Evolutionary conservation across 2,888 invertebrate genomes (phyloP), one percentile per base, ranked within the genome.

Genomic region (Drosophila monieri): DNA sequence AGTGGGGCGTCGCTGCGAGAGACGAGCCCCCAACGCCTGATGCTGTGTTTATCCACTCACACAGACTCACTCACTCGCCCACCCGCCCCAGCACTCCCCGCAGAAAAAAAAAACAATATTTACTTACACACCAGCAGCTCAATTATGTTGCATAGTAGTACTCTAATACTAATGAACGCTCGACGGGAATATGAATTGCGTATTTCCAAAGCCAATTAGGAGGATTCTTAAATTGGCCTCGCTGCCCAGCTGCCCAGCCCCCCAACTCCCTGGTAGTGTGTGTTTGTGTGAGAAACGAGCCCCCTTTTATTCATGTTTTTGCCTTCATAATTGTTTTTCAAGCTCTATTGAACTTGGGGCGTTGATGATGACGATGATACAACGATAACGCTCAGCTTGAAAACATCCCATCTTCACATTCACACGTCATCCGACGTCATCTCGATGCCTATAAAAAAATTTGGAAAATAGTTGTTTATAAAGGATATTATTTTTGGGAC

Each of bases 21-120:
- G 81, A 85, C 81, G 81, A 83, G 81, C 81, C 81, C 85, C 81
- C 84, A 77, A 85, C 66, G 60, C 43, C 48, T 55, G 53, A 59
- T 67, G 68, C 68, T 68, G 68, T 67, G 68, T 51, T 58, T 61
- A 60, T 59, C 52, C 69, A 79, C 53, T 46, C 25, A 61, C 47
- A 44, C 51, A 46, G 54, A 48, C 51, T 35, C 69, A 55, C 61
- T 51, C 46, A 61, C 47, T 56, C 18, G 2, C 18, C 32, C 57
- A 15, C 30, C 14, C 10, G 57, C 32, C 23, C n/a, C 14, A 9
- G 21, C 58, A 58, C 32, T 32, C 35, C 35, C 35, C 35, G n/a
- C 14, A 1, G 41, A 18, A 41, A 41, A 18, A 18, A 41, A 41
- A 18, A 41, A 41, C 9, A 41, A 41, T 15, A 39, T 15, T 37